Percentiles rank a stretch among this genome's conserved stretches.
Evolutionary conservation across 2,113 vertebrate genomes (phyloP).

Genomic region (Phainopepla nitens): DNA sequence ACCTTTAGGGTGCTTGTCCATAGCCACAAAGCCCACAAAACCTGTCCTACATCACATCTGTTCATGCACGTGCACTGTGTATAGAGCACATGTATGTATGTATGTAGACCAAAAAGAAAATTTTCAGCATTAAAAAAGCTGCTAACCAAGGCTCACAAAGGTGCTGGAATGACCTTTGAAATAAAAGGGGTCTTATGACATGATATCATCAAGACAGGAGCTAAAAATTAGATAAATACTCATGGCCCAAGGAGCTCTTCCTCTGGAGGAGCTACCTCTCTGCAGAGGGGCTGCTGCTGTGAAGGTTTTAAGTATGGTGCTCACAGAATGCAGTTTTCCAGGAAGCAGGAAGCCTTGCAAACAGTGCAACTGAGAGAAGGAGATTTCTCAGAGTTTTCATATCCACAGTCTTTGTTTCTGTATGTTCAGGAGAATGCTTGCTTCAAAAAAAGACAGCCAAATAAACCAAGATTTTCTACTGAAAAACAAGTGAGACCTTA

Average conservation of each 20-base stretch:
- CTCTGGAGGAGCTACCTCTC: background rate
- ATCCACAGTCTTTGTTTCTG: background rate
- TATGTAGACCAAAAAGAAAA: background rate
- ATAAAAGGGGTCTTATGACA: background rate
- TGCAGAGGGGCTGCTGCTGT: background rate
- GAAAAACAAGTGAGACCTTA: background rate
- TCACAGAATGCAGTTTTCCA: background rate
- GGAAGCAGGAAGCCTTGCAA: background rate
- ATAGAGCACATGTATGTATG: fast-evolving
- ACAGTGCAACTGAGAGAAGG: background rate
- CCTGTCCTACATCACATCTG: fast-evolving
- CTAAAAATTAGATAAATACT: background rate
- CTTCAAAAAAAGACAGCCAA: background rate
- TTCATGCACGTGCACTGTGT: fast-evolving
- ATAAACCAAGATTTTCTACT: background rate
- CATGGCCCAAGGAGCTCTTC: background rate
- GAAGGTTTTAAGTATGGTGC: background rate
- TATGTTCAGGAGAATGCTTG: background rate
- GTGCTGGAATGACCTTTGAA: background rate
- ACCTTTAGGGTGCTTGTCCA: background rate
- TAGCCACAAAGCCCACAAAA: background rate
- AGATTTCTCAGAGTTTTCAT: background rate
- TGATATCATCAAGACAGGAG: background rate
- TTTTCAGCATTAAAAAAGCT: background rate
- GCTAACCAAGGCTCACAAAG: background rate